These are phyloP conservation scores for Umimayanthus kanabou DNA, from an alignment of 92 coral and sea anemone genomes.

Conservation along the genomic window DNA sequence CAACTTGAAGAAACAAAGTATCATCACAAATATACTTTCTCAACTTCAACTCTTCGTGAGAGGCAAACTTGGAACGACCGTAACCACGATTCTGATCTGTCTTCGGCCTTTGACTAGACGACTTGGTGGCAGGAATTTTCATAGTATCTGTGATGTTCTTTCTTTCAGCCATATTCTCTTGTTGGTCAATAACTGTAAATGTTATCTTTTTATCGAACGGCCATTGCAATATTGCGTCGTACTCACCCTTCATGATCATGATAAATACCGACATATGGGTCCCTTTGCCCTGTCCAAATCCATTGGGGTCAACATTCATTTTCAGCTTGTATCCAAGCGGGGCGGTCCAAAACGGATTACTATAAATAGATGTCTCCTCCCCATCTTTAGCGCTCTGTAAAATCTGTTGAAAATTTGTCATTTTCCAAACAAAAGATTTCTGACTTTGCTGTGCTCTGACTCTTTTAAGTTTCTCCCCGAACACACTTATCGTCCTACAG, in stretches of 20 bases:
- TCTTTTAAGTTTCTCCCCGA: neutral
- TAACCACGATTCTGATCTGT: slow-evolving; percentile 33
- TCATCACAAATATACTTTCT: slow-evolving; percentile 49
- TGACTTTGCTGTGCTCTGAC: neutral
- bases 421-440: neutral
- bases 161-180: neutral
- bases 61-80: slow-evolving; percentile 41
- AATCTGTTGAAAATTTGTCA: neutral
- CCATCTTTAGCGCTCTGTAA: neutral
- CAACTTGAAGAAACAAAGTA: slow-evolving; percentile 49
- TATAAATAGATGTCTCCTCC: neutral
- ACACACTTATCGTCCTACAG: neutral
- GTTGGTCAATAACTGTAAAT: neutral
- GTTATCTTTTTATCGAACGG: neutral
- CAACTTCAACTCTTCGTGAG: slow-evolving; percentile 43
- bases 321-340: neutral
- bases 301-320: neutral
- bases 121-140: neutral
- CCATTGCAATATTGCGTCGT: neutral
- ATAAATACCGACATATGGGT: neutral
- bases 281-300: neutral
- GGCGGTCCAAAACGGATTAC: neutral
- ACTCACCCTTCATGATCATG: neutral
- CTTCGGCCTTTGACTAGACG: neutral
- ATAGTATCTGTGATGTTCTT: neutral